Percentiles rank a stretch among this genome's conserved stretches.
Evolutionary conservation across 2,113 vertebrate species (phyloP).

Genomic region (Raphicerus campestris): DNA sequence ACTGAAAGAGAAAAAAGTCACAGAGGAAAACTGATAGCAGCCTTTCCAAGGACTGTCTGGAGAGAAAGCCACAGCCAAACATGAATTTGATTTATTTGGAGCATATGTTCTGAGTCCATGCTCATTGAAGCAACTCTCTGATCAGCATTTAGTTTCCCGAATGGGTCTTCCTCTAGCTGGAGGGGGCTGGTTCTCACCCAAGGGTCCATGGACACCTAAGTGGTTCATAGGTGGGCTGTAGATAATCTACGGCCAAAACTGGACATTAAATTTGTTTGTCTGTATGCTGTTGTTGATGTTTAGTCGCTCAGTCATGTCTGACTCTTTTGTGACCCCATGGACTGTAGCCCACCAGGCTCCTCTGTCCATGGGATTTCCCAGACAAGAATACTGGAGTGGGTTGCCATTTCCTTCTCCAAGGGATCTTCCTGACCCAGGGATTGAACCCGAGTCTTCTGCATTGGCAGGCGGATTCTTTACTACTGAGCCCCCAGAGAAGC

Average conservation of each 20-base stretch:
- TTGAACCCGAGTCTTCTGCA: neutral
- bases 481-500: neutral
- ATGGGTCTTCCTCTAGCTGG: neutral
- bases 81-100: neutral
- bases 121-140: neutral
- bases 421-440: neutral
- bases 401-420: neutral
- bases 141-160: neutral
- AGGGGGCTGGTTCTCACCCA: neutral
- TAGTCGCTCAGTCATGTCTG: neutral
- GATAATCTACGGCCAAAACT: neutral
- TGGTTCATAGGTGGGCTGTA: neutral
- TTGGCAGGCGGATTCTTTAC: neutral
- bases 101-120: neutral
- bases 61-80: neutral
- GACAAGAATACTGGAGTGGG: neutral
- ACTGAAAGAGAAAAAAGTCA: neutral
- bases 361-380: neutral
- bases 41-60: neutral
- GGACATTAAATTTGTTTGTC: neutral
- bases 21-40: neutral
- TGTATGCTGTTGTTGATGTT: neutral
- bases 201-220: neutral
- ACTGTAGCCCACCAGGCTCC: neutral
- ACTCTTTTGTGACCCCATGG: neutral